A percentile compares a stretch with the other conserved stretches of the same genome.
phyloP scores from a whole-genome alignment of 2,797 vertebrate genomes.

The Epinephelus malabaricus region DNA sequence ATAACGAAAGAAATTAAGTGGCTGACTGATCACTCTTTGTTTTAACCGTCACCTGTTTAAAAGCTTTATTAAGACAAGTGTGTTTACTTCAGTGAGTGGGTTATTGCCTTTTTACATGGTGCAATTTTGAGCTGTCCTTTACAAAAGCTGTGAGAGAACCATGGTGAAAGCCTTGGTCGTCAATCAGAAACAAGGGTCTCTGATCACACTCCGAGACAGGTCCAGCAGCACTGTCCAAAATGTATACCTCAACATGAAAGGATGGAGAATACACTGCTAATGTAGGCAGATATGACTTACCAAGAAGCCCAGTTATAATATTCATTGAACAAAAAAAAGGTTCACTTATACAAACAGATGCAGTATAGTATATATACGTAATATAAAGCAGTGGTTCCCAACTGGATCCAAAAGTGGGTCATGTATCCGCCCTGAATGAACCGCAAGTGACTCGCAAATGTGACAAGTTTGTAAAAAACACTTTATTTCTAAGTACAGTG shows the following conservation, averaged over 20 bases:
- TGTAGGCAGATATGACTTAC: neutral
- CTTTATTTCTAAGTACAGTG: too few species aligned
- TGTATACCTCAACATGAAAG: neutral
- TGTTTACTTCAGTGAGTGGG: conserved; percentile 20
- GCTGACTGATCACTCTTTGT: conserved; percentile 6
- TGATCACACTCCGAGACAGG: neutral
- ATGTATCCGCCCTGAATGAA: too few species aligned
- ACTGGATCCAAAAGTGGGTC: too few species aligned
- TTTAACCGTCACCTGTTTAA: conserved; percentile 37
- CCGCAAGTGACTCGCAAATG: too few species aligned
- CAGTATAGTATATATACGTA: too few species aligned
- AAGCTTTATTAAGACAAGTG: conserved; percentile 18
- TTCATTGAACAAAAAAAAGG: neutral
- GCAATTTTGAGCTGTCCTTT: neutral
- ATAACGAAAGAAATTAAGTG: conserved; percentile 30
- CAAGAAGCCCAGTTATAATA: neutral
- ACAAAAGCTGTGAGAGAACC: neutral
- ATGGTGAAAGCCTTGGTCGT: neutral
- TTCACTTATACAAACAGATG: too few species aligned
- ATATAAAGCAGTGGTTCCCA: too few species aligned
- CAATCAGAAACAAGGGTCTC: neutral
- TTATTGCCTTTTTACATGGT: neutral
- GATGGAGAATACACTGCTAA: neutral
- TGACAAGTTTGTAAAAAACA: too few species aligned
- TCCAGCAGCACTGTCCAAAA: neutral